Conservation (phyloP, 1,140 invertebrate genomes). For the Procambarus clarkii region DNA sequence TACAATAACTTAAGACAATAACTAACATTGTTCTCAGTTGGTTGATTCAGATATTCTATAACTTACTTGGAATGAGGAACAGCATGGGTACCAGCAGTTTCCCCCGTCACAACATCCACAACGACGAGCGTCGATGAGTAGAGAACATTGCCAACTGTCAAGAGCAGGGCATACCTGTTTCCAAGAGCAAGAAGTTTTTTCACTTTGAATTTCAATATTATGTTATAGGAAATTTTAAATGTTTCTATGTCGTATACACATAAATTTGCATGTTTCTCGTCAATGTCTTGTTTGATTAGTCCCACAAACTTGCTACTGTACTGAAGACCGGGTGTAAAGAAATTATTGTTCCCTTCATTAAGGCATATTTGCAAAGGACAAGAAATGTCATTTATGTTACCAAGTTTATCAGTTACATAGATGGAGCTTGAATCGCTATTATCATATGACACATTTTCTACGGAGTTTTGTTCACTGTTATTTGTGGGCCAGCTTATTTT, state of each 20-base stretch:
- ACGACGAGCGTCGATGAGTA: slow-evolving; percentile 72
- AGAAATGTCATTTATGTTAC: slow-evolving; percentile 65
- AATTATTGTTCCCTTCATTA: slow-evolving; percentile 51
- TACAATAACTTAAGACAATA: too few relatives aligned
- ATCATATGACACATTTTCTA: not conserved
- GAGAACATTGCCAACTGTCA: slow-evolving; percentile 69
- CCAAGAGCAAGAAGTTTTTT: slow-evolving; percentile 73
- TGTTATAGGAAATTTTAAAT: slow-evolving; percentile 24
- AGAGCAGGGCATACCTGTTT: slow-evolving; percentile 71
- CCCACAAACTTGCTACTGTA: slow-evolving; percentile 71
- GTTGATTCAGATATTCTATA: not conserved
- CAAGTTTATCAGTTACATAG: not conserved
- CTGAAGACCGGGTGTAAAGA: slow-evolving; percentile 72
- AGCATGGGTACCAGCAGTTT: slow-evolving; percentile 70
- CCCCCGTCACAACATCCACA: slow-evolving; percentile 67
- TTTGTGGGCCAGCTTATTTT: slow-evolving; percentile 67
- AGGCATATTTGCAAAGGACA: slow-evolving; percentile 58
- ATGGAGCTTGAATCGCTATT: not conserved
- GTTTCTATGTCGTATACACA: slow-evolving; percentile 72
- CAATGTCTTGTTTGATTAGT: slow-evolving; percentile 72
- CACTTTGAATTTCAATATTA: slow-evolving; percentile 72
- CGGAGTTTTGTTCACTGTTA: not conserved
- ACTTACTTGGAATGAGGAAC: slow-evolving; percentile 73
- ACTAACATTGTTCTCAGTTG: too few relatives aligned
- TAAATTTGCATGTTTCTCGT: slow-evolving; percentile 64